Evolutionary conservation across 2,888 invertebrate genomes (phyloP).

Genomic region (Oxytorus armatus): DNA sequence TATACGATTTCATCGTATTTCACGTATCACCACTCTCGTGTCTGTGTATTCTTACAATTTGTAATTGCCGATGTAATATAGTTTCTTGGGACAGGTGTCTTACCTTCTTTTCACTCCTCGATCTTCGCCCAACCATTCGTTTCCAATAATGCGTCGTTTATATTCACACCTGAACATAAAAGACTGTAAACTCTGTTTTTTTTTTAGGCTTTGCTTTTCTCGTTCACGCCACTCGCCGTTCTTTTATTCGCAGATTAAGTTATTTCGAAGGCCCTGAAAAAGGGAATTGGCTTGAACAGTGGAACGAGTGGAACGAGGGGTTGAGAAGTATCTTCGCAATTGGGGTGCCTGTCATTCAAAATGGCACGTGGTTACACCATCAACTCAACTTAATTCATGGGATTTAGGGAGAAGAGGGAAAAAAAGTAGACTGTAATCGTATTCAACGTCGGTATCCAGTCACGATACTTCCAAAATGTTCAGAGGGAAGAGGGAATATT

Average conservation of each 20-base stretch:
- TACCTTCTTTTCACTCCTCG: no score
- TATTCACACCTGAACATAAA: conserved; percentile 27
- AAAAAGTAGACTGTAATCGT: conserved; percentile 3
- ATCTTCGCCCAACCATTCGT: not conserved
- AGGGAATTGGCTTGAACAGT: not conserved
- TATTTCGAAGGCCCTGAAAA: not conserved
- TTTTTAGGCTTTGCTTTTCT: conserved; percentile 4
- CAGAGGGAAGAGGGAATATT: not conserved
- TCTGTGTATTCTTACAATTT: no score
- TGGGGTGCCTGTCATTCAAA: conserved; percentile 50
- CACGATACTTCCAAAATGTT: conserved; percentile 2
- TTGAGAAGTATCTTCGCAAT: conserved; percentile 34
- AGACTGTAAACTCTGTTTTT: not conserved
- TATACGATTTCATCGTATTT: no score
- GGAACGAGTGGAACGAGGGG: not conserved
- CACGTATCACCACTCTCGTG: no score
- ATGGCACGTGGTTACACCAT: conserved; percentile 30
- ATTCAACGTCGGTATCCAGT: not conserved
- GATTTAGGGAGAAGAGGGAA: not conserved
- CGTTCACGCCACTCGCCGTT: not conserved
- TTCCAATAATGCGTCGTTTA: not conserved
- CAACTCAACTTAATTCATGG: conserved; percentile 29
- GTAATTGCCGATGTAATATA: no score
- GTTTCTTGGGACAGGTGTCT: no score
- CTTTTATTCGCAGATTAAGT: conserved; percentile 17